Base-by-base conservation (phyloP, 2,113 vertebrate species). In the Sebastes schlegelii region DNA sequence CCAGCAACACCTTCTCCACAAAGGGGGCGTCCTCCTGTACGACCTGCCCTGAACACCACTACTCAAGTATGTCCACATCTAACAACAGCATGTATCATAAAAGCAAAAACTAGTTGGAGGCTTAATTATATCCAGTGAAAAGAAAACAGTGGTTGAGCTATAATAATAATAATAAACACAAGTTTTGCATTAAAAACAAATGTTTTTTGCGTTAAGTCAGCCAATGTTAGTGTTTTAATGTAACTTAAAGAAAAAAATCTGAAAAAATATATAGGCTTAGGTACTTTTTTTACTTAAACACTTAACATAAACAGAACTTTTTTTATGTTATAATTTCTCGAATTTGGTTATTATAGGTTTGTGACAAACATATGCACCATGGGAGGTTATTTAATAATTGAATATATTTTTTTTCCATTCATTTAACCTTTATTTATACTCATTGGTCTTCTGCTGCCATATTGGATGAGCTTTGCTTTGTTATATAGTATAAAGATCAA, bases 1-100 rank as follows among this genome's bases (percentile, higher is more conserved):
- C 97, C 58, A 95, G 97, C 88, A 96, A 98, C 92, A 98, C 96
- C 11, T 98, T 96, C 60, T 99, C 98, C 8, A 93, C 95, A 67
- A 97, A 97, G 74, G 97, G 96, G 51, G 96, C 97, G 10, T 96
- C 95, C 60, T 96, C 96, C 73, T 99, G 98, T 45, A 93, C 88
- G 2, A 89, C 87, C 9, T 99, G 98, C 85, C 94, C 94, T 43
- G 94, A 95, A 57, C 95, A 95, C 40, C 95, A 97, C 49, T 99
- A 97, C 84, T 95, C 98, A 91, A 96, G 97, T 99, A 95, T 21
- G 66, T 78, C 55, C 52, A 5, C 16, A 14, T 8, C 5, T 5
- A 5, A 23, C 8, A 14, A 14, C 65, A 48, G 6, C 11, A 26
- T 26, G 23, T 26, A 26, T 26, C 23, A 26, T 26, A 26, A 26